Evolutionary conservation across 2,888 invertebrate genomes (phyloP), one percentile per base, ranked within the genome.

Genomic region (Dysmachus trigonus): DNA sequence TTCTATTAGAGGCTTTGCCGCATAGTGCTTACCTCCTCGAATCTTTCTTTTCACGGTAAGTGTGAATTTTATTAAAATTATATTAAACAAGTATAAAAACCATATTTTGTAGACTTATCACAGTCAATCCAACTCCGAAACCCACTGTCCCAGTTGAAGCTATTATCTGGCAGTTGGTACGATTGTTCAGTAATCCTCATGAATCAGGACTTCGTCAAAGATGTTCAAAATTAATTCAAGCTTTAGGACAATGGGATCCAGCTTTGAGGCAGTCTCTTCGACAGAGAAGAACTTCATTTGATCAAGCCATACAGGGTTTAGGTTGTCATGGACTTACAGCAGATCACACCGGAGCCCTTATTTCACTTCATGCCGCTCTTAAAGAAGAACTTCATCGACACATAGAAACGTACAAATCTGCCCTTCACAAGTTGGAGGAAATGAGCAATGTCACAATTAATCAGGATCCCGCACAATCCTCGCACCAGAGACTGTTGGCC

Each of bases 1-100:
- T 97, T 88, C 93, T 98, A 89, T 95, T 98, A n/a, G 98, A 98
- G 89, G 96, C 97, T 2, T 93, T 98, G 91, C 98, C 98, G 0
- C 96, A 97, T 91, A 97, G 97, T 22, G 94, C 98, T 1, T 96
- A 96, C 89, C 94, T 98, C 77, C 93, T 98, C 89, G 98, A 98
- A 91, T 96, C 97, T 0, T 94, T 98, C 30, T 95, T 95, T 87
- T 94, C 94, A 89, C 94, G 95, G 95, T 95, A 89, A 93, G 13
- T 74, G 30, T 13, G 0, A 13, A 22, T 41, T 41, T 8, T 27
- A 38, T 38, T 53, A 0, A n/a, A 31, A 51, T 53, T 53, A 1
- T 2, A 4, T 31, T 81, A 6, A 31, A 53, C 1, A 1, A 2
- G 53, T 27, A 30, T 27, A 35, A 41, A 62, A 62, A 27, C n/a